These are phyloP conservation scores for Pachyramphus minor DNA, from an alignment of 2,113 vertebrate species.

Conservation along the genomic window DNA sequence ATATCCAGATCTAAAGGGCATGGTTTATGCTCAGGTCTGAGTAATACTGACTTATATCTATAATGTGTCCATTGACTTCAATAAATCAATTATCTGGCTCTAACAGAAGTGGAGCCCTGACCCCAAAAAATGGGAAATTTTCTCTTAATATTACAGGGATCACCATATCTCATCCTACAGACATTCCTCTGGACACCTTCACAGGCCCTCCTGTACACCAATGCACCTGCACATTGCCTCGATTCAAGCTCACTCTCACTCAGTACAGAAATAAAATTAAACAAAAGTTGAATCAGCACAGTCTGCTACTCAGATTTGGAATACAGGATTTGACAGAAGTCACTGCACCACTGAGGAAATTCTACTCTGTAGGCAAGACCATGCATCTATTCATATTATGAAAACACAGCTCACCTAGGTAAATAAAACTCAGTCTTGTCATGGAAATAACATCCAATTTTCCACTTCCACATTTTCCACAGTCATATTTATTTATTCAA, in stretches of 20 bases:
- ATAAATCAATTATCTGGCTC: not conserved
- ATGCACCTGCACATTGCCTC: not conserved
- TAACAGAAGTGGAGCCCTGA: not conserved
- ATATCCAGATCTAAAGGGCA: not conserved
- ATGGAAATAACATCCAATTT: not conserved
- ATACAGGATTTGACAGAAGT: not conserved
- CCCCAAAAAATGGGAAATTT: not conserved
- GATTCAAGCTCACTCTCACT: not conserved
- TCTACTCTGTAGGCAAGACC: not conserved
- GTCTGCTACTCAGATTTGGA: not conserved
- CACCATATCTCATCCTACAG: not conserved
- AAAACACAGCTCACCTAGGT: not conserved
- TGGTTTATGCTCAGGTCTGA: not conserved
- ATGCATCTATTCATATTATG: not conserved
- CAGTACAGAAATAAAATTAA: not conserved
- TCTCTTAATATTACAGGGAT: not conserved
- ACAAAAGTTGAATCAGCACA: not conserved
- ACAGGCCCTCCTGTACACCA: not conserved
- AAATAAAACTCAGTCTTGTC: not conserved
- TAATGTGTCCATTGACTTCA: not conserved
- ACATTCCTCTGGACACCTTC: not conserved
- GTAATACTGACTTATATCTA: not conserved
- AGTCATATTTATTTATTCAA: not conserved
- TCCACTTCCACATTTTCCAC: not conserved
- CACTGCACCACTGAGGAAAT: not conserved